Conservation (phyloP, 2,888 invertebrate species). For the Marasmarcha lunaedactyla region DNA sequence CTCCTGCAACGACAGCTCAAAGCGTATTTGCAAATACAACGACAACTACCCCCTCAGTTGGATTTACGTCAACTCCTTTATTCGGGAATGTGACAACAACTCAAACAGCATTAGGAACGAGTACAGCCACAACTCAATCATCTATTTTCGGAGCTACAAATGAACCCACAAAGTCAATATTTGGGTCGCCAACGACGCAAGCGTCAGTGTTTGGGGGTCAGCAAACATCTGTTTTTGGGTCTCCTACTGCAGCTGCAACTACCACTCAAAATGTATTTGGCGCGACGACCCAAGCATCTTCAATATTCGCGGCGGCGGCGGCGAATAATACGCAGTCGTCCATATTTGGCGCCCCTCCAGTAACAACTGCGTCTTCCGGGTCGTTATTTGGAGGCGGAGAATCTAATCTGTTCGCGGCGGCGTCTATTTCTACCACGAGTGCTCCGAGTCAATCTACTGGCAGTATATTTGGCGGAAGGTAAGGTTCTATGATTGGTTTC, state of each 20-base stretch:
- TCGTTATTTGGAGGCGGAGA: constrained; percentile 43
- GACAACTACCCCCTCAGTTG: constrained; percentile 19
- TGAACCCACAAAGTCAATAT: constrained; percentile 16
- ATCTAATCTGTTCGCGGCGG: constrained; percentile 46
- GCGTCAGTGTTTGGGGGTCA: constrained; percentile 23
- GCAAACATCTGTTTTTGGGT: neutral
- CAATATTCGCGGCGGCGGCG: constrained; percentile 10
- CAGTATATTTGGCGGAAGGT: constrained; percentile 53
- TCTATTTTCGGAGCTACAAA: constrained; percentile 21
- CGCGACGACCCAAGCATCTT: constrained; percentile 15
- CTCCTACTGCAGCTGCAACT: constrained; percentile 12
- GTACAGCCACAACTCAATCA: constrained; percentile 20
- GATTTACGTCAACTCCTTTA: constrained; percentile 21
- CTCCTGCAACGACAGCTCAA: constrained; percentile 7
- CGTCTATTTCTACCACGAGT: constrained; percentile 53
- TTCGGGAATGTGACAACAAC: constrained; percentile 23
- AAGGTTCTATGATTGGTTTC: constrained; percentile 17
- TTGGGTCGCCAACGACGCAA: constrained; percentile 20
- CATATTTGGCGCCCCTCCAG: constrained; percentile 24
- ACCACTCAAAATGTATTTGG: constrained; percentile 19
- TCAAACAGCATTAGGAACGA: constrained; percentile 21
- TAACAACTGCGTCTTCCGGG: constrained; percentile 31
- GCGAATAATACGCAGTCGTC: constrained; percentile 18
- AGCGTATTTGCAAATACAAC: constrained; percentile 13
- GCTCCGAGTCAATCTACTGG: constrained; percentile 33